Conservation (phyloP, 2,797 vertebrate genomes). For the Takifugu rubripes region DNA sequence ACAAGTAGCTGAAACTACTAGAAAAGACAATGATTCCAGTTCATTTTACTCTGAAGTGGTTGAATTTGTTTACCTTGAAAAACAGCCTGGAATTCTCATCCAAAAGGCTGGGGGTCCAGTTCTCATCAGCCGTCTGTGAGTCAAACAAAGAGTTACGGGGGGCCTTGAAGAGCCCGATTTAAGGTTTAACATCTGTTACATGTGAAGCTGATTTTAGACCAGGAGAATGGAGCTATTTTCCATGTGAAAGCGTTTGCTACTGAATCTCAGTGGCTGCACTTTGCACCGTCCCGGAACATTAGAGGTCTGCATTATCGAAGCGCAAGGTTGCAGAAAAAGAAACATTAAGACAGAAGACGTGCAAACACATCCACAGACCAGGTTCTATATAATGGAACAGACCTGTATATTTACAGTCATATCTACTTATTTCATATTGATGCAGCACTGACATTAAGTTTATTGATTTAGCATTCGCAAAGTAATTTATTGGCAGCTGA, state of each 20-base stretch:
- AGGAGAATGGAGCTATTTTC: too few species aligned
- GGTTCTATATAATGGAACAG: neutral
- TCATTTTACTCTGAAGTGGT: neutral
- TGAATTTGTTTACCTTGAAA: constrained; percentile 81
- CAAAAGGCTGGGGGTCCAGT: constrained; percentile 92
- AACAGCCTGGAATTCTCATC: constrained; percentile 91
- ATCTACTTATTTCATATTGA: neutral
- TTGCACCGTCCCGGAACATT: too few species aligned
- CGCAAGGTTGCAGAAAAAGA: neutral
- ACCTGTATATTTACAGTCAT: neutral
- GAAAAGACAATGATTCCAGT: neutral
- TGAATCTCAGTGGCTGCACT: too few species aligned
- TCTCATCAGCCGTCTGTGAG: constrained; percentile 86
- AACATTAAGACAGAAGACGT: neutral
- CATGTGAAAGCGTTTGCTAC: too few species aligned
- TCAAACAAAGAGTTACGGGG: constrained; percentile 9
- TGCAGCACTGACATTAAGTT: too few species aligned
- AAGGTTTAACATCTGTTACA: too few species aligned
- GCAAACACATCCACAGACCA: neutral
- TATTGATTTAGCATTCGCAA: neutral
- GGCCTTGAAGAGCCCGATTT: too few species aligned
- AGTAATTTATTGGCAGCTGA: too few species aligned
- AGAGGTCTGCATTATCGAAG: too few species aligned
- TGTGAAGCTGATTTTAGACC: too few species aligned
- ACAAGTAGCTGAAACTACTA: too few species aligned